Base-by-base conservation (phyloP, 2,888 invertebrate species). In the Dichetophora obliterata region DNA sequence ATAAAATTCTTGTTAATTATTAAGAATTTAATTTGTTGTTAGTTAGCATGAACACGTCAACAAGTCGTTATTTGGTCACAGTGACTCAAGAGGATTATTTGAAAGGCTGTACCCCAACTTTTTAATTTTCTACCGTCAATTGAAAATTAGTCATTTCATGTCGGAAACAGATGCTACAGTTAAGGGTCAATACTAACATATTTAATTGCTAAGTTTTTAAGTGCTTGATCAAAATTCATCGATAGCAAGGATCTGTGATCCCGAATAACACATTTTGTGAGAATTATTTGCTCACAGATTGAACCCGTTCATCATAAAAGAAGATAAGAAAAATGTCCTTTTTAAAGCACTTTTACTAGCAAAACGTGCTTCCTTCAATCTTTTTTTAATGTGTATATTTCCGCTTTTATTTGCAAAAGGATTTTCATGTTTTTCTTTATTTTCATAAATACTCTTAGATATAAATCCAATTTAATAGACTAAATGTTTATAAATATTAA, bases 101-200 rank as follows among this genome's bases (percentile, higher is more conserved):
- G 0, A 66, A 0, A 9, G 43, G 50, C 5, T 19, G 19, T 37
- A 9, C 5, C 27, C 5, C 27, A 31, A 19, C 19, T 68, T 48
- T 68, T 68, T 48, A 48, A 68, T 68, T 68, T 68, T 48, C 19
- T 48, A 22, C 43, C n/a, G 9, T 68, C 48, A 68, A 68, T 68
- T 68, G 68, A 68, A 68, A 68, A 68, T 68, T 68, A 68, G 68
- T 68, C 48, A 14, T n/a, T n/a, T n/a, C 22, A 22, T 22, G 22
- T n/a, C 61, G 14, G 24, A 54, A 22, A 22, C 19, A 19, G 54
- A 54, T 8, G 54, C 6, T 19, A n/a, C n/a, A n/a, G n/a, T n/a
- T 6, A 8, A 22, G 54, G 54, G 54, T 54, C 54, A 11, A 11
- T 43, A 43, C 43, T 43, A 3, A 43, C 11, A 43, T 43, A 43